Evolutionary conservation across 92 coral and sea anemone genomes (phyloP).

Genomic region (Parazoanthus atlanticus): DNA sequence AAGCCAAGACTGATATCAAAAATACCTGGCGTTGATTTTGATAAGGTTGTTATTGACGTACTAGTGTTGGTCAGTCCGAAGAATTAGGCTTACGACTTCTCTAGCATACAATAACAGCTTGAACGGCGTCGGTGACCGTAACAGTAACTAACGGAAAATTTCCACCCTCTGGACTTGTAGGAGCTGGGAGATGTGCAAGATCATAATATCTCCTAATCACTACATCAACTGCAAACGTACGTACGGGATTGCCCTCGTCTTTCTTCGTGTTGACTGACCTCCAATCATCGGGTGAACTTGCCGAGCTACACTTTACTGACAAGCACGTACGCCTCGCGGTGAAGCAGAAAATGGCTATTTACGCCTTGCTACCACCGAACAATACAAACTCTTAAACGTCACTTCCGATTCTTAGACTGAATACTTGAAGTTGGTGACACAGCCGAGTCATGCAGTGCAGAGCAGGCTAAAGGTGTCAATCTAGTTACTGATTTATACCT

Average conservation of each 20-base stretch:
- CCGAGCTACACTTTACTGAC: neutral
- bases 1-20: neutral
- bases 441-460: neutral
- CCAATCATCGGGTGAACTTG: slow-evolving; percentile 16
- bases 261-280: slow-evolving; percentile 12
- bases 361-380: neutral
- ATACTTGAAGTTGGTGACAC: slow-evolving; percentile 25
- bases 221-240: neutral
- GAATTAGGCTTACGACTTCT: too few relatives aligned
- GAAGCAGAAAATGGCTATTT: neutral
- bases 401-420: slow-evolving; percentile 21
- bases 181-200: neutral
- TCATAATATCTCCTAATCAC: neutral
- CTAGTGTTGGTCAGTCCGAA: neutral
- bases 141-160: neutral
- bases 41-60: neutral
- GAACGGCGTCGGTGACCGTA: neutral
- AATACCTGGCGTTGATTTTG: neutral
- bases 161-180: neutral
- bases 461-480: slow-evolving; percentile 11
- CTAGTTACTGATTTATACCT: neutral
- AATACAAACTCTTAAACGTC: slow-evolving; percentile 22
- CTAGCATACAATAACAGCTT: neutral
- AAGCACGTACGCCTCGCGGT: slow-evolving; percentile 25
- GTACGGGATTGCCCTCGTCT: slow-evolving; percentile 25